phyloP scores from a whole-genome alignment of 2,113 vertebrate species.

The Scortum barcoo region DNA sequence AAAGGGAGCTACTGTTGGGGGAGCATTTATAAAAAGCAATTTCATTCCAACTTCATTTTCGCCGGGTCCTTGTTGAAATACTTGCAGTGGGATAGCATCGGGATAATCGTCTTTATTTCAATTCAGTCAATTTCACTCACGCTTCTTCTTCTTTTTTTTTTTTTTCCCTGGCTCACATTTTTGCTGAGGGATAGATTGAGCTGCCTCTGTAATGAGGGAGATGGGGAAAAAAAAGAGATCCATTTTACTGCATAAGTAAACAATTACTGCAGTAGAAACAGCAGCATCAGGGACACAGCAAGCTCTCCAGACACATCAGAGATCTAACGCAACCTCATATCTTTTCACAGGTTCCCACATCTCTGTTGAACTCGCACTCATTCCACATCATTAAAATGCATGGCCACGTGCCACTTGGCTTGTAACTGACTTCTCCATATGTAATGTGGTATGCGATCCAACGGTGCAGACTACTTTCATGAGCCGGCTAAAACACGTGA shows the following conservation, averaged over 20 bases:
- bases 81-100: constrained; percentile 56
- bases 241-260: constrained; percentile 57
- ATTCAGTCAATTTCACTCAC: constrained; percentile 56
- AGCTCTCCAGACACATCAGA: constrained; percentile 17
- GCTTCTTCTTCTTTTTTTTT: constrained; percentile 11
- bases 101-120: constrained; percentile 70
- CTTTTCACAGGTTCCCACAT: constrained; percentile 26
- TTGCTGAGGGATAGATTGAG: constrained; percentile 48
- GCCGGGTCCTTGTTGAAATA: constrained; percentile 37
- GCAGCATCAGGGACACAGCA: constrained; percentile 24
- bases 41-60: constrained; percentile 55
- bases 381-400: constrained; percentile 45
- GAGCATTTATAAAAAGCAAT: constrained; percentile 47
- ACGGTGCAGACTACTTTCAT: constrained; percentile 25
- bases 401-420: constrained; percentile 21
- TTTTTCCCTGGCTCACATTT: constrained; percentile 33
- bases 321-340: constrained; percentile 8
- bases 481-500: constrained; percentile 18
- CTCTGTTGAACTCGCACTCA: constrained; percentile 22
- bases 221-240: constrained; percentile 26
- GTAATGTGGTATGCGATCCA: constrained; percentile 41
- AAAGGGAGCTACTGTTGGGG: constrained; percentile 30
- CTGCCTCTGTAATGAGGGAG: constrained; percentile 43
- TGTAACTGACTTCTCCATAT: constrained; percentile 41
- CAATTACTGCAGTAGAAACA: constrained; percentile 55